Evolutionary conservation across 2,113 vertebrate species (phyloP), one percentile per base, ranked within the genome.

Genomic region (Excalfactoria chinensis): DNA sequence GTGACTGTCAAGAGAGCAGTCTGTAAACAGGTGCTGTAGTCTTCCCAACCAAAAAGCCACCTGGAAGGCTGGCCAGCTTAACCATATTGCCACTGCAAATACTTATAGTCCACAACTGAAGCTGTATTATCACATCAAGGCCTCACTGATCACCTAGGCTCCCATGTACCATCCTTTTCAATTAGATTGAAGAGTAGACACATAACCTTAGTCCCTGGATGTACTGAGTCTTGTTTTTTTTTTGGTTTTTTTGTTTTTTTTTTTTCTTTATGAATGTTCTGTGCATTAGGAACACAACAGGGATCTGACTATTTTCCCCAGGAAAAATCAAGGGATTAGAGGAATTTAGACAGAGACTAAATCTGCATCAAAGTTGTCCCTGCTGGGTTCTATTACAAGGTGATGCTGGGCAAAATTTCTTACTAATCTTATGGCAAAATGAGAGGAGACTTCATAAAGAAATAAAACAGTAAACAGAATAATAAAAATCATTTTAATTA

Each of bases 301-400:
- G 97, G 73, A 96, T 97, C 91, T 6, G 92, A 93, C 94, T 84
- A 73, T 97, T 97, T 87, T 96, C 97, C 96, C 95, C 92, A 86
- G 85, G 94, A 97, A 97, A 97, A 98, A 98, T 98, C 98, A 98
- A 97, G 97, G 97, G 98, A 98, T 98, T 98, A 98, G 97, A 92
- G 95, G 96, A 97, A 98, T 97, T 96, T 96, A 98, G 97, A 93
- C n/a, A 85, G 97, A 97, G 97, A 98, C 97, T 96, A 97, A 98
- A 95, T 97, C 97, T 95, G 91, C 46, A 91, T 97, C 85, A 97
- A 98, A 97, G 97, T 96, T 95, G 88, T 96, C 95, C 97, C 93
- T 98, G 98, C 98, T 98, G 98, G 13, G 97, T 98, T 98, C 98
- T 98, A 98, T 98, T 98, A 98, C 95, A 96, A 98, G 96, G 93